Evolutionary conservation across 2,797 vertebrate genomes (phyloP).

Genomic region (Arnoldichthys spilopterus): DNA sequence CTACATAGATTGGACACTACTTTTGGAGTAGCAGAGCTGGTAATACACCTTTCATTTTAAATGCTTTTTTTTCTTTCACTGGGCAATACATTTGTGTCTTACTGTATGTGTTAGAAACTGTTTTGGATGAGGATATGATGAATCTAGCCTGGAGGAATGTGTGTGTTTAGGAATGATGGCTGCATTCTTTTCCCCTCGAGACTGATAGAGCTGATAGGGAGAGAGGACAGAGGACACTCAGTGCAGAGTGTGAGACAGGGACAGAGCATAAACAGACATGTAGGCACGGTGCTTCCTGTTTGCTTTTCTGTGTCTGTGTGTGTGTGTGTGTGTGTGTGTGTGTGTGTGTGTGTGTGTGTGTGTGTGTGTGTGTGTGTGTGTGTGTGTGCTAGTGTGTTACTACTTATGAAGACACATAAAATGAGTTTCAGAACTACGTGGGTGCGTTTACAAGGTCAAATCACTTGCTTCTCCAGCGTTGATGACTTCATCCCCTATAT

Average conservation of each 20-base stretch:
- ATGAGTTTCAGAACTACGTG: neutral
- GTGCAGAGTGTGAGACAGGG: slow-evolving; percentile 38
- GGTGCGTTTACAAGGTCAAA: slow-evolving; percentile 9
- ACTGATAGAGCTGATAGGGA: slow-evolving; percentile 52
- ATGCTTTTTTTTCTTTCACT: slow-evolving; percentile 38
- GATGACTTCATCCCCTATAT: slow-evolving; percentile 14
- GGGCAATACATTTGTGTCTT: slow-evolving; percentile 52
- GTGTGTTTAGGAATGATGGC: slow-evolving; percentile 53
- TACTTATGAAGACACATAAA: slow-evolving; percentile 7
- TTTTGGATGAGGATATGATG: slow-evolving; percentile 51
- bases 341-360: slow-evolving; percentile 4
- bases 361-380: neutral
- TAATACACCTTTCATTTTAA: slow-evolving; percentile 28
- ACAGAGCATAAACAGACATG: slow-evolving; percentile 47
- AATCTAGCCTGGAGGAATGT: slow-evolving; percentile 49
- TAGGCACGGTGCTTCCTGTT: slow-evolving; percentile 41
- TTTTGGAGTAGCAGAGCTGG: slow-evolving; percentile 30
- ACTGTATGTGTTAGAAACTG: slow-evolving; percentile 50
- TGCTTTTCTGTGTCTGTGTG: slow-evolving; percentile 19
- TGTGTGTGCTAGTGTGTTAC: neutral
- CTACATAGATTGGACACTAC: slow-evolving; percentile 31
- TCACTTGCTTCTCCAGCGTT: neutral
- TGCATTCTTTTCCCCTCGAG: slow-evolving; percentile 50
- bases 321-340: neutral
- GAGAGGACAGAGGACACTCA: slow-evolving; percentile 37